Evolutionary conservation across 2,888 invertebrate species (phyloP).

Genomic region (Rhingia rostrata): DNA sequence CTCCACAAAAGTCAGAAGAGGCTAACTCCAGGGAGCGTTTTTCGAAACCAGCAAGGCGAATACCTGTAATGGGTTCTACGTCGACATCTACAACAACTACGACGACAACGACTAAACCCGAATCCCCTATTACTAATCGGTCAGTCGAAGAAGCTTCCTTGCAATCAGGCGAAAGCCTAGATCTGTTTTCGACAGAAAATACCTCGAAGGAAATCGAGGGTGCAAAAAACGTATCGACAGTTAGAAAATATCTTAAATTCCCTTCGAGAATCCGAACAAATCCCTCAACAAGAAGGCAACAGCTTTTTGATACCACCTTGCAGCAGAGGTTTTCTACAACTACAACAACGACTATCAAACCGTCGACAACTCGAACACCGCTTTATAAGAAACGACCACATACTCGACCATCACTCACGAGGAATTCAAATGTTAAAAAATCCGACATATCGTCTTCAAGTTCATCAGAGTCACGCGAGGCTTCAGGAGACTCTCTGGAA

Average conservation of each 20-base stretch:
- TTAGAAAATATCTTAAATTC: constrained; percentile 76
- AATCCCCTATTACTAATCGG: constrained; percentile 11
- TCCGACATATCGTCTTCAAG: constrained; percentile 55
- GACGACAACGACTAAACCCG: constrained; percentile 51
- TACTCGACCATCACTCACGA: constrained; percentile 78
- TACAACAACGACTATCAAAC: constrained; percentile 72
- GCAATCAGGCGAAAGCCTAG: constrained; percentile 46
- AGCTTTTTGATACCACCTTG: constrained; percentile 49
- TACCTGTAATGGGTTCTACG: constrained; percentile 42
- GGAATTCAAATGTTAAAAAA: constrained; percentile 77
- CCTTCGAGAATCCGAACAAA: constrained; percentile 72
- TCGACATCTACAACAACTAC: constrained; percentile 60
- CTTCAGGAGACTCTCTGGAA: constrained; percentile 13
- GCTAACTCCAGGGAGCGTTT: constrained; percentile 43
- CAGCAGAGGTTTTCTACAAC: constrained; percentile 68
- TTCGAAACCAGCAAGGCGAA: constrained; percentile 64
- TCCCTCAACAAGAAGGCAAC: constrained; percentile 46
- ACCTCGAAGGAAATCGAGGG: constrained; percentile 42
- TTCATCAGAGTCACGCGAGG: constrained; percentile 44
- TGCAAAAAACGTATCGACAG: constrained; percentile 48
- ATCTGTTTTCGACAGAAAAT: constrained; percentile 13
- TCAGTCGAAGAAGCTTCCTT: constrained; percentile 31
- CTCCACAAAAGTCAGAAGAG: constrained; percentile 75
- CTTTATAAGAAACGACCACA: constrained; percentile 80
- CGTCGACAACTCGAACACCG: constrained; percentile 79